Percentiles rank a stretch among this genome's conserved stretches.
These are phyloP conservation scores for Erebia ligea DNA, from an alignment of 2,888 invertebrate genomes.

Conservation along the genomic window DNA sequence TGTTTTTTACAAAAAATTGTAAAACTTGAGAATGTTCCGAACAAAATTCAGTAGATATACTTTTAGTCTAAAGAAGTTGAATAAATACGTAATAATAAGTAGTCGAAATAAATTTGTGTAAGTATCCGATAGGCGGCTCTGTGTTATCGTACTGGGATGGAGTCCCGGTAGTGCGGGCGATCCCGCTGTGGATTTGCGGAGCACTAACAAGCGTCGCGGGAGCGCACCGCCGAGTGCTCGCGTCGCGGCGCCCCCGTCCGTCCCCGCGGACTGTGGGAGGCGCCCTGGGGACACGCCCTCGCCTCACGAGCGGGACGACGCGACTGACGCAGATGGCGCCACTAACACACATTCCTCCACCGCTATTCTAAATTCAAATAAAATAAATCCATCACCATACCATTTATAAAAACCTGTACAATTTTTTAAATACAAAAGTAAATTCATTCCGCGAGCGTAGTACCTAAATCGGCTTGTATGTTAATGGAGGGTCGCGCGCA, in stretches of 20 bases:
- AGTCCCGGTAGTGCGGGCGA: conserved; percentile 81
- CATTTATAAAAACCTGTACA: conserved; percentile 35
- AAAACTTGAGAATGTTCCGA: neutral
- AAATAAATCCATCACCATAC: conserved; percentile 15
- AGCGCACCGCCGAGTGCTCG: conserved; percentile 78
- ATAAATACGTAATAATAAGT: neutral
- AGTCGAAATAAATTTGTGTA: conserved; percentile 11
- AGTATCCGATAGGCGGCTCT: conserved; percentile 70
- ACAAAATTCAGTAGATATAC: neutral
- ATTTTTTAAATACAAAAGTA: conserved; percentile 38
- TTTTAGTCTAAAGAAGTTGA: neutral
- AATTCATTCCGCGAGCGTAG: conserved; percentile 48
- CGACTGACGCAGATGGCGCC: conserved; percentile 72
- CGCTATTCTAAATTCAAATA: conserved; percentile 4
- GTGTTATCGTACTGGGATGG: conserved; percentile 77
- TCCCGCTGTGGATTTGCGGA: conserved; percentile 83
- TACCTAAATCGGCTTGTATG: conserved; percentile 50
- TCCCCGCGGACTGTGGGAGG: conserved; percentile 81
- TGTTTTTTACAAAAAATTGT: neutral
- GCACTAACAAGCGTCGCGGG: conserved; percentile 83
- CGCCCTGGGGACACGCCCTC: conserved; percentile 83
- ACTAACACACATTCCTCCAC: conserved; percentile 47
- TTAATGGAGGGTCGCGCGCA: conserved; percentile 59
- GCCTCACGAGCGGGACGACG: conserved; percentile 79
- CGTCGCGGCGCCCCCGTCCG: conserved; percentile 81